Evolutionary conservation across 2,797 vertebrate species (phyloP).

Genomic region (Pachyuromys duprasi): DNA sequence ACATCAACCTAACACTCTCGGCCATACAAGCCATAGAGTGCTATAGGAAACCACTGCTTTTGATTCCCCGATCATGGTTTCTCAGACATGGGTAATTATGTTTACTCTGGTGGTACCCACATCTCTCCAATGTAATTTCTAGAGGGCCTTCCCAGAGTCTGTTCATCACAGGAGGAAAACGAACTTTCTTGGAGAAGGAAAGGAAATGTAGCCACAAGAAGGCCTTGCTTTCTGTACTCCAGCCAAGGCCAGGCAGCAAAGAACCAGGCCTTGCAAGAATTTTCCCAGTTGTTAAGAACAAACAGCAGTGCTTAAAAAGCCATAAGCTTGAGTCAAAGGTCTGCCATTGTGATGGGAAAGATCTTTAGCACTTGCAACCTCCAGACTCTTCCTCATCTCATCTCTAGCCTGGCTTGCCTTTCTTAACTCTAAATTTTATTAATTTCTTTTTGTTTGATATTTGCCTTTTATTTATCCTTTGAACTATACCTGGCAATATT

Average conservation of each 20-base stretch:
- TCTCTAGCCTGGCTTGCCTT: background rate
- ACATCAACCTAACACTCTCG: background rate
- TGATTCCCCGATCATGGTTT: background rate
- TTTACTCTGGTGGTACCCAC: background rate
- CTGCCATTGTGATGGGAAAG: background rate
- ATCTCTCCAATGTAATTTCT: background rate
- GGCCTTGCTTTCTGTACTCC: background rate
- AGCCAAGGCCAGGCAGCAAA: background rate
- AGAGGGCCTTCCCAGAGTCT: background rate
- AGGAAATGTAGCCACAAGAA: background rate
- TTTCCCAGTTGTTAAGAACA: background rate
- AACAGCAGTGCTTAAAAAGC: background rate
- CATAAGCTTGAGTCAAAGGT: background rate
- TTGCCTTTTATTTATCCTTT: slow-evolving; percentile 44
- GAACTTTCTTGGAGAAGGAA: background rate
- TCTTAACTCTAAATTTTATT: slow-evolving; percentile 43
- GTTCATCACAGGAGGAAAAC: background rate
- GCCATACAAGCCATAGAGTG: background rate
- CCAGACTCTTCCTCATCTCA: background rate
- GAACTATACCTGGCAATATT: slow-evolving; percentile 33
- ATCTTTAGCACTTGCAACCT: background rate
- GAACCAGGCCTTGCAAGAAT: background rate
- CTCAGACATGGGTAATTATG: background rate
- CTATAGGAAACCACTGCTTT: background rate
- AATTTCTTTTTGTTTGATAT: slow-evolving; percentile 50